Percentiles rank a stretch among this genome's conserved stretches.
Evolutionary conservation across 2,113 vertebrate species (phyloP).

Genomic region (Cheirogaleus medius): DNA sequence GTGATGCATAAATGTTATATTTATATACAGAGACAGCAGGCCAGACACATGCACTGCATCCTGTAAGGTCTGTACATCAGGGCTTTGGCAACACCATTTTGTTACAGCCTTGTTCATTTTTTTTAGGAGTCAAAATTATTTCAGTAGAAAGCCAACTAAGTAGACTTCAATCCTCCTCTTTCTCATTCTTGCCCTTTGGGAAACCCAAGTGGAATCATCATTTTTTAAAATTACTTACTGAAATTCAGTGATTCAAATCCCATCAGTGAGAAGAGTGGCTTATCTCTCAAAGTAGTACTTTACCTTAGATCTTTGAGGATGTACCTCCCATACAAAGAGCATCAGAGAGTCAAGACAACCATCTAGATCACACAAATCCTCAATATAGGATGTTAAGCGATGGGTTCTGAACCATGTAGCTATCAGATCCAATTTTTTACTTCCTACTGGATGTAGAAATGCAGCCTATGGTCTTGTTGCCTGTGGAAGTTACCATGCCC

Average conservation of each 20-base stretch:
- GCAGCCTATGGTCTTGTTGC: neutral
- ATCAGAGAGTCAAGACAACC: neutral
- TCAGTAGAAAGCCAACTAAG: slow-evolving; percentile 36
- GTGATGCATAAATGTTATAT: neutral
- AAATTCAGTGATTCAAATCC: neutral
- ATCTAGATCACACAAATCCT: neutral
- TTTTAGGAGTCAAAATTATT: slow-evolving; percentile 27
- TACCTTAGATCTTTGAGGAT: neutral
- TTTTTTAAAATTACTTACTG: neutral
- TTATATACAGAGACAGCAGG: neutral
- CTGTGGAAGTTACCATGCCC: neutral
- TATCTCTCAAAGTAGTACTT: neutral
- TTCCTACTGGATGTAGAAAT: neutral
- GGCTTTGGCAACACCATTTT: neutral
- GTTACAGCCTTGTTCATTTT: neutral
- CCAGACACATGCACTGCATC: neutral
- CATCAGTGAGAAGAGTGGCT: neutral
- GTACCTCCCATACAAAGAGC: neutral
- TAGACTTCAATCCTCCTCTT: neutral
- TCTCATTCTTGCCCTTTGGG: neutral
- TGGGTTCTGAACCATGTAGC: neutral
- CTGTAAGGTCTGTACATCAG: neutral
- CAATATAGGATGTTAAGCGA: neutral
- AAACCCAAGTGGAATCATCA: neutral
- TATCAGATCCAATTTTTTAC: neutral